A percentile compares a stretch with the other conserved stretches of the same genome.
Evolutionary conservation across 2,888 invertebrate species (phyloP).

Genomic region (Heliconius erato): DNA sequence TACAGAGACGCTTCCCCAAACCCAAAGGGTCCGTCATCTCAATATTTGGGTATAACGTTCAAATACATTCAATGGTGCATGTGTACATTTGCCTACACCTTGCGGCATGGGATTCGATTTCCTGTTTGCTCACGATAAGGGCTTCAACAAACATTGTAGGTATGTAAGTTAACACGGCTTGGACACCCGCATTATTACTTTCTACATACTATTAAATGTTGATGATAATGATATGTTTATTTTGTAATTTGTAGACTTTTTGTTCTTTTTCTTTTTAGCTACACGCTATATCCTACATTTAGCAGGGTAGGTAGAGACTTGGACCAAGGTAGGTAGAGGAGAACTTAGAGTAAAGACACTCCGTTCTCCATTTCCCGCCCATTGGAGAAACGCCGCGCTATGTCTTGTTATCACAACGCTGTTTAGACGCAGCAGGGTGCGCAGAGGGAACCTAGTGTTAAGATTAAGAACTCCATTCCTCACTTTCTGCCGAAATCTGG

Average conservation of each 20-base stretch:
- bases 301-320: not conserved
- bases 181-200: slow-evolving; percentile 50
- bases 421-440: too few relatives aligned
- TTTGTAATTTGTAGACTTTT: not conserved
- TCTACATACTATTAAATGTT: slow-evolving; percentile 25
- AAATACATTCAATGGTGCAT: slow-evolving; percentile 59
- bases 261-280: not conserved
- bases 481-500: too few relatives aligned
- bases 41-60: slow-evolving; percentile 65
- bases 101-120: slow-evolving; percentile 60
- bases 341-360: not conserved
- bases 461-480: too few relatives aligned
- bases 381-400: too few relatives aligned
- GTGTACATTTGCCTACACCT: slow-evolving; percentile 63
- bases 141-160: slow-evolving; percentile 65
- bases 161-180: slow-evolving; percentile 59
- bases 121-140: slow-evolving; percentile 71
- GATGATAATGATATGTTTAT: not conserved
- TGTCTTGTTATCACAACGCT: too few relatives aligned
- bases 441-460: too few relatives aligned
- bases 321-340: too few relatives aligned
- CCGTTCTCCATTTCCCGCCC: too few relatives aligned
- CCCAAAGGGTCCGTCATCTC: slow-evolving; percentile 62
- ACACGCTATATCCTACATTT: not conserved
- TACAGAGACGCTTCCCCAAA: slow-evolving; percentile 58